Base-by-base conservation (phyloP, 1,140 invertebrate genomes). In the Scaptomyza montana region DNA sequence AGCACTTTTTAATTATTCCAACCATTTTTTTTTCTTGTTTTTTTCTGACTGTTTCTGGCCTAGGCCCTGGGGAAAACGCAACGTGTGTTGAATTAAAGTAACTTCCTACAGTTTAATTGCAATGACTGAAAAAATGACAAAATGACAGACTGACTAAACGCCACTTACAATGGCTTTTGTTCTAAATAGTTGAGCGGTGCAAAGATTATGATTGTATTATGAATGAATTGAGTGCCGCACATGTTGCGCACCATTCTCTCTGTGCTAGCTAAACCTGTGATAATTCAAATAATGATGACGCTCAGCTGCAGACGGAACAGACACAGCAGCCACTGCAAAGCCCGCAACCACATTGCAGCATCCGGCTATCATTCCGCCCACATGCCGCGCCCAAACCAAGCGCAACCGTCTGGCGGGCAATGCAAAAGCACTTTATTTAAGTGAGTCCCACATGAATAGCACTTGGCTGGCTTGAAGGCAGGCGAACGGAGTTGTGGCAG, bases 391-490 rank as follows among this genome's bases (percentile, higher is more conserved):
- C 12, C 12, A 43, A 2, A n/a, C 65, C 55, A 8, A 53, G 53
- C 49, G 55, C 75, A 84, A 78, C 84, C 80, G 75, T 63, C 71
- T 70, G 80, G 56, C 80, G 74, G 81, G 87, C 89, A 85, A 90
- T 85, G 84, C 84, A 90, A 89, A 90, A 90, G 80, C 89, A 90
- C 89, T 90, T 90, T 91, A 90, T 90, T 90, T 90, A 89, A 90
- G 89, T 90, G 89, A 90, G 89, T 90, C 89, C 78, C 89, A 85
- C 78, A 80, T 90, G 89, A 90, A 90, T 90, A 78, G 77, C 87
- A 87, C 81, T 90, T 87, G 76, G 71, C 73, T 74, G 73, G 59
- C 50, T 55, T 51, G 69, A 36, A 41, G 47, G 16, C n/a, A 54
- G 19, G 30, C 41, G 56, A 49, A 54, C 30, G 19, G 54, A 25